These are phyloP conservation scores for Scaptomyza caliginosa DNA, from an alignment of 2,888 invertebrate species.

Conservation along the genomic window DNA sequence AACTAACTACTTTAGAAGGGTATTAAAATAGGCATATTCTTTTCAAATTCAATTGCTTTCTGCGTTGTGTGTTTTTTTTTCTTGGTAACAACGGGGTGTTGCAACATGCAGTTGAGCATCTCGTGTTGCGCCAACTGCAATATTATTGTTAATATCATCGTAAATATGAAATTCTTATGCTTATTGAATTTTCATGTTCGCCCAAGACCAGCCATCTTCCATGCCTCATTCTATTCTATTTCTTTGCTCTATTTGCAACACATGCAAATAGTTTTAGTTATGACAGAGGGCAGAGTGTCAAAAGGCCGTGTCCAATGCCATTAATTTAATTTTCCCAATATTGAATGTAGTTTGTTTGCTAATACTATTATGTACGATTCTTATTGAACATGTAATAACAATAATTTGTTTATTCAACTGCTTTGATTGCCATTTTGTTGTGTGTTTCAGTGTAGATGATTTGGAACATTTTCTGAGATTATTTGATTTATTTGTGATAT, in stretches of 20 bases:
- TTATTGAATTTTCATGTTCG: constrained; percentile 82
- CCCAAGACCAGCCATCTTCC: constrained; percentile 25
- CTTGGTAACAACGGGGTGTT: constrained; percentile 33
- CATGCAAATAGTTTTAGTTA: constrained; percentile 74
- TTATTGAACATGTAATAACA: constrained; percentile 45
- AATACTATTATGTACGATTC: constrained; percentile 15
- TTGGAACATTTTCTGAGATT: too few relatives aligned
- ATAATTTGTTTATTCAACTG: constrained; percentile 56
- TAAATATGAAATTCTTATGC: constrained; percentile 82
- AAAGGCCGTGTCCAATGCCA: constrained; percentile 27
- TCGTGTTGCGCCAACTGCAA: constrained; percentile 65
- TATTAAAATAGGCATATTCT: not conserved
- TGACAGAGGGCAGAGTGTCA: constrained; percentile 64
- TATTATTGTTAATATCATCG: constrained; percentile 81
- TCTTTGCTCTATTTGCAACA: constrained; percentile 15
- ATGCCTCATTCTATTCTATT: constrained; percentile 14
- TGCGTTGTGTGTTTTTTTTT: not conserved
- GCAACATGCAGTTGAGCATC: constrained; percentile 47
- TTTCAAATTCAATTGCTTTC: not conserved
- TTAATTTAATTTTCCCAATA: constrained; percentile 53
- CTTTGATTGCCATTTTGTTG: constrained; percentile 59
- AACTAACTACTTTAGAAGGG: not conserved
- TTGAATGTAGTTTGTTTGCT: constrained; percentile 17
- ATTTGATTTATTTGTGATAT: too few relatives aligned
- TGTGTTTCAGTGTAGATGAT: too few relatives aligned